Percentiles rank a stretch among this genome's conserved stretches.
These are phyloP conservation scores for Sarcophaga caerulescens DNA, from an alignment of 2,888 invertebrate species.

Conservation along the genomic window DNA sequence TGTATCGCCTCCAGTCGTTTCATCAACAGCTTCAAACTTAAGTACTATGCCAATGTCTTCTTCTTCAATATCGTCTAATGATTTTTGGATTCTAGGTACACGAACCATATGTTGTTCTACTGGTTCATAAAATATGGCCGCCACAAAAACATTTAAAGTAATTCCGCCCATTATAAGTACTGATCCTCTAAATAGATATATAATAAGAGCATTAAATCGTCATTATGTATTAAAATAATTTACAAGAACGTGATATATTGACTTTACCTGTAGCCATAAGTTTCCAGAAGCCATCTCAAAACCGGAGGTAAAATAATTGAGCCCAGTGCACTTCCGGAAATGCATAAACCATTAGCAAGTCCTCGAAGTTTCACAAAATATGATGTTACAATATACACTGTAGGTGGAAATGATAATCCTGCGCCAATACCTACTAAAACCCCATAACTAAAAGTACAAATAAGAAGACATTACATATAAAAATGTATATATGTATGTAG, in stretches of 20 bases:
- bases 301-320: slow-evolving; percentile 92
- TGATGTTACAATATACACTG: slow-evolving; percentile 93
- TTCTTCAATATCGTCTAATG: slow-evolving; percentile 79
- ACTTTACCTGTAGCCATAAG: slow-evolving; percentile 86
- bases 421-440: slow-evolving; percentile 91
- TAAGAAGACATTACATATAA: neutral
- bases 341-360: slow-evolving; percentile 92
- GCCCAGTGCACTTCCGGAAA: slow-evolving; percentile 93
- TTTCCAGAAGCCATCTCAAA: slow-evolving; percentile 86
- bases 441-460: slow-evolving; percentile 85
- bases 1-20: slow-evolving; percentile 59
- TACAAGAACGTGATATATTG: too few species aligned
- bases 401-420: slow-evolving; percentile 92
- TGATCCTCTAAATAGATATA: slow-evolving; percentile 85
- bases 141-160: slow-evolving; percentile 91
- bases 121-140: slow-evolving; percentile 91
- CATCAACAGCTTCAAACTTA: slow-evolving; percentile 78
- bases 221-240: too few species aligned
- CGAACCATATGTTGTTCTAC: slow-evolving; percentile 90
- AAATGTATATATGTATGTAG: too few species aligned
- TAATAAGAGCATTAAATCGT: neutral
- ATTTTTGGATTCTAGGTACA: slow-evolving; percentile 81
- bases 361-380: slow-evolving; percentile 91
- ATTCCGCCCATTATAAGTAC: slow-evolving; percentile 91
- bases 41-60: slow-evolving; percentile 80